Evolutionary conservation across 2,888 invertebrate genomes (phyloP).

Genomic region (Drosophila nr. fundita): DNA sequence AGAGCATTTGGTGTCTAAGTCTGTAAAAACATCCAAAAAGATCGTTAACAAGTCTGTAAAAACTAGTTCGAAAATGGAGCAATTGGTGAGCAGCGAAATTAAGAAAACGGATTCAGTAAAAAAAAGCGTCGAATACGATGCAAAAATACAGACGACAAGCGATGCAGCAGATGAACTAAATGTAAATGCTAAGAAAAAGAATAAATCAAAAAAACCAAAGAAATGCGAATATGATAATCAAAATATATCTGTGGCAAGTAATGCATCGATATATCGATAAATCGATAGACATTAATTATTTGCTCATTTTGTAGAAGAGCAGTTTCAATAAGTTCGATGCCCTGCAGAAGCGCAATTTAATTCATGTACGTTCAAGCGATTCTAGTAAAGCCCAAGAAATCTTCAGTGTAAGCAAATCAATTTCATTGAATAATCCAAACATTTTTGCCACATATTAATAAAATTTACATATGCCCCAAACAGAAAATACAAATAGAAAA

Average conservation of each 20-base stretch:
- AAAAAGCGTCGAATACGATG: not conserved
- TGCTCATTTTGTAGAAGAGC: constrained; percentile 86
- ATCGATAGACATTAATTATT: constrained; percentile 24
- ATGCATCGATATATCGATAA: not conserved
- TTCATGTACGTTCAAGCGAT: constrained; percentile 89
- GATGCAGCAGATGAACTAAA: not conserved
- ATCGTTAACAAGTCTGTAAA: constrained; percentile 18
- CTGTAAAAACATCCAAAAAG: constrained; percentile 27
- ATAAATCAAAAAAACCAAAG: constrained; percentile 88
- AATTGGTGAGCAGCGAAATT: not conserved
- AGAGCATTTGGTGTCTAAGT: constrained; percentile 58
- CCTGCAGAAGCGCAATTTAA: constrained; percentile 88
- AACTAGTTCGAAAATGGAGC: constrained; percentile 16
- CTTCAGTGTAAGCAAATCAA: constrained; percentile 87
- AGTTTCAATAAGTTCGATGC: constrained; percentile 92
- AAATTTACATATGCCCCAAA: not conserved
- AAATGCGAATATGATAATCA: constrained; percentile 88
- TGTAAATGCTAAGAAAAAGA: constrained; percentile 83
- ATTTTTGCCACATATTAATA: constrained; percentile 20
- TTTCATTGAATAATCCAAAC: constrained; percentile 57
- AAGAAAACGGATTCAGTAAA: constrained; percentile 10
- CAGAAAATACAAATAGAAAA: not conserved
- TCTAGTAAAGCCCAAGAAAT: constrained; percentile 89
- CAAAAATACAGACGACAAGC: not conserved
- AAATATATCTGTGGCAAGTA: constrained; percentile 88